Evolutionary conservation across 1,140 invertebrate genomes (phyloP).

Genomic region (Psilanteris sp.): DNA sequence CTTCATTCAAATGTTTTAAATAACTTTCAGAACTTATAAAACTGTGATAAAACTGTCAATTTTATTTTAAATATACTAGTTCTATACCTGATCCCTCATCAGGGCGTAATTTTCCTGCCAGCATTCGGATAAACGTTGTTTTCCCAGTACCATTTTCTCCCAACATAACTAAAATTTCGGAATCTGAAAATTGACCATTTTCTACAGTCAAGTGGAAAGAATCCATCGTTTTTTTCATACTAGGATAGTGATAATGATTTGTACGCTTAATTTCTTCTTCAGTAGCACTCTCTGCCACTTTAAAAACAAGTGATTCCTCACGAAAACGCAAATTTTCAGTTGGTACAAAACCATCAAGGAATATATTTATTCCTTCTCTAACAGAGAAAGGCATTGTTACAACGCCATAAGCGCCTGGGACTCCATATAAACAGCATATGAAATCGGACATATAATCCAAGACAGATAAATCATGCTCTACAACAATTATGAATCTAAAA

Average conservation of each 20-base stretch:
- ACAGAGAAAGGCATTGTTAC: slow-evolving; percentile 99
- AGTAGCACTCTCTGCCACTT: slow-evolving; percentile 97
- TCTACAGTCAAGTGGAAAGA: slow-evolving; percentile 90
- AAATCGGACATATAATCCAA: slow-evolving; percentile 99
- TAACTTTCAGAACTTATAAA: too few relatives aligned
- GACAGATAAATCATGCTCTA: slow-evolving; percentile 99
- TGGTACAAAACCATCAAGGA: slow-evolving; percentile 99
- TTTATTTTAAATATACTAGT: too few relatives aligned
- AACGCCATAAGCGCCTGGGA: slow-evolving; percentile 99
- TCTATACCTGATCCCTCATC: slow-evolving; percentile 93
- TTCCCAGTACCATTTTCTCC: slow-evolving; percentile 99
- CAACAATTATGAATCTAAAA: slow-evolving; percentile 97
- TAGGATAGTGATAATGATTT: slow-evolving; percentile 97
- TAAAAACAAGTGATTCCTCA: slow-evolving; percentile 97
- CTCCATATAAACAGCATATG: slow-evolving; percentile 98
- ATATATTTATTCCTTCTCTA: slow-evolving; percentile 99
- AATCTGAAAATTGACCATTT: slow-evolving; percentile 98
- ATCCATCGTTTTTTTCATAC: slow-evolving; percentile 91
- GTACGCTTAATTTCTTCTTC: slow-evolving; percentile 98
- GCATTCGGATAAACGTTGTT: slow-evolving; percentile 99
- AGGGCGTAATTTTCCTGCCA: slow-evolving; percentile 96
- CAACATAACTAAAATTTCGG: slow-evolving; percentile 98
- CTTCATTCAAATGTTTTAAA: too few relatives aligned
- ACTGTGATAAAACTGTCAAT: too few relatives aligned
- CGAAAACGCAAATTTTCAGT: slow-evolving; percentile 99